Evolutionary conservation across 1,140 invertebrate species (phyloP).

Genomic region (Nymphalis io): DNA sequence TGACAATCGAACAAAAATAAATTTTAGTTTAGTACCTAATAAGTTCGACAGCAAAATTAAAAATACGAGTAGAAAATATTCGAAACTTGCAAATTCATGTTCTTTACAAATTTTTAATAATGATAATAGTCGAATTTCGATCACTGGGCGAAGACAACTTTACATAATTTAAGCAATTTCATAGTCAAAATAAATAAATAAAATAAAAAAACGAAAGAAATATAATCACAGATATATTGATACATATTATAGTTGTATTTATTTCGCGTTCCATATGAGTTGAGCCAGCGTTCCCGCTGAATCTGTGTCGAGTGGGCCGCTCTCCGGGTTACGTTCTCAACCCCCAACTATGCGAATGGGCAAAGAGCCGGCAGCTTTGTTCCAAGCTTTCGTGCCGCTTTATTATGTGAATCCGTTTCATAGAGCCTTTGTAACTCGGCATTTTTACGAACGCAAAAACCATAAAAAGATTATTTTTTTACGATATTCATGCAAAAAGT

Average conservation of each 20-base stretch:
- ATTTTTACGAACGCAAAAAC: constrained; percentile 13
- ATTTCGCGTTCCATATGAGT: not conserved
- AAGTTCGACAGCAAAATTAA: too few relatives aligned
- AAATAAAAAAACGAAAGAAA: too few relatives aligned
- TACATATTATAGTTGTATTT: not conserved
- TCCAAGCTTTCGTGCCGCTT: constrained; percentile 37
- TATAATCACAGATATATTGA: not conserved
- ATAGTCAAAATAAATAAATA: too few relatives aligned
- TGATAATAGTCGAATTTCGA: too few relatives aligned
- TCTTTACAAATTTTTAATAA: too few relatives aligned
- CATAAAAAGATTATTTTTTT: constrained; percentile 6
- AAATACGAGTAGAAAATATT: too few relatives aligned
- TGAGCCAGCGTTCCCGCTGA: constrained; percentile 20
- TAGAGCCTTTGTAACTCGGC: constrained; percentile 29
- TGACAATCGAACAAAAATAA: too few relatives aligned
- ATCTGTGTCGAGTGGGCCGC: constrained; percentile 51
- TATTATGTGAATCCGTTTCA: constrained; percentile 30
- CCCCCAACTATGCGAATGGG: constrained; percentile 47
- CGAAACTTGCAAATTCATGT: too few relatives aligned
- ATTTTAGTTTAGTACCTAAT: too few relatives aligned
- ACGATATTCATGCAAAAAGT: constrained; percentile 9
- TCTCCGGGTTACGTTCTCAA: constrained; percentile 33
- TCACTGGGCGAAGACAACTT: too few relatives aligned
- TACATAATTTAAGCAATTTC: too few relatives aligned
- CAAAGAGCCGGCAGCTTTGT: constrained; percentile 47